Base-by-base conservation (phyloP, 2,113 vertebrate genomes). In the Pungitius pungitius region DNA sequence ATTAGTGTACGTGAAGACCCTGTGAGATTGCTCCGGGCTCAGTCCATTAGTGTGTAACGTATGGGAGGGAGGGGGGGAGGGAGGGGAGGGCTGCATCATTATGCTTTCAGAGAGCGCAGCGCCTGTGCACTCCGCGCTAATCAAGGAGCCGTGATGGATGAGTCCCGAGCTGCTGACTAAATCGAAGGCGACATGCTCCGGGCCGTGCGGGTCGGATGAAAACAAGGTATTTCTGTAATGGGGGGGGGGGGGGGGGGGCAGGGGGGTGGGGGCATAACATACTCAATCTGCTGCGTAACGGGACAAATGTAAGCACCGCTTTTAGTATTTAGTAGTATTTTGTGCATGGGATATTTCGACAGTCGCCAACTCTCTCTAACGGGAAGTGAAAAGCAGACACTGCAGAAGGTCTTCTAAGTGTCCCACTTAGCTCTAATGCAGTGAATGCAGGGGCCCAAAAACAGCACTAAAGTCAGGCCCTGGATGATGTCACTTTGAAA, bases 111-210 rank as follows among this genome's bases (percentile, higher is more conserved):
- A 83, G 77, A 83, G 75, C 54, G 42, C 45, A 22, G 54, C 3
- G 17, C n/a, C 45, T 57, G 33, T 62, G 37, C 60, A 61, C 71
- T 80, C 66, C 2, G 42, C 78, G 71, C 73, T 85, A 86, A 90
- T 87, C 82, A 86, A 80, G 81, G 69, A 58, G 77, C 33, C 61
- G 47, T 86, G 85, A 86, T 85, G 84, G 77, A 90, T 82, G 82
- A 80, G 81, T 78, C 64, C 78, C 1, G 47, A 65, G 61, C 70
- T 60, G 2, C n/a, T 7, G 12, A 12, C 42, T 61, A 56, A 82
- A 87, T 88, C 75, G 77, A 88, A 87, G 73, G 63, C 66, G 60
- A 3, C 55, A 76, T 26, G n/a, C 24, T 27, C 75, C 40, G 14
- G 0, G 61, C 71, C 35, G 57, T 22, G 64, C 62, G n/a, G 35